Percentiles rank a stretch among this genome's conserved stretches.
Conservation (phyloP, 2,888 invertebrate species). For the Deilephila elpenor region DNA sequence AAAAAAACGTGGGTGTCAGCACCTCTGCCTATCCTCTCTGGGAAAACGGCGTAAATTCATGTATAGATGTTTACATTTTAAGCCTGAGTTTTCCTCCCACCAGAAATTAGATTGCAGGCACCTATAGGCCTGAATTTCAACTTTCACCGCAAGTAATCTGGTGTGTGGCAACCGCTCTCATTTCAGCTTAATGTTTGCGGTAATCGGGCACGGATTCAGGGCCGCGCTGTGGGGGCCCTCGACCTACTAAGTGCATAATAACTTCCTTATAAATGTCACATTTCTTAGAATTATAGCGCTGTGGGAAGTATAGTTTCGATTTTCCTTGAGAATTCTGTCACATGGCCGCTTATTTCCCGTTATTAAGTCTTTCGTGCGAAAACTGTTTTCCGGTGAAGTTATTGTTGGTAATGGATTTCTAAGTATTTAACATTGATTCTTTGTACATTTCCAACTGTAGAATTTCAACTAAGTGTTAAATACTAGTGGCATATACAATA, state of each 20-base stretch:
- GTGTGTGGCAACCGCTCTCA: constrained; percentile 17
- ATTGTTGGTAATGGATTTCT: not conserved
- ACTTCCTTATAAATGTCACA: not conserved
- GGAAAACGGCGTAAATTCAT: no score
- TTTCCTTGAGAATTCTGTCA: constrained; percentile 8
- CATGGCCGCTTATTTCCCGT: not conserved
- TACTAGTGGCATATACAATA: no score
- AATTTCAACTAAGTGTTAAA: no score
- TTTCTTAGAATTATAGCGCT: not conserved
- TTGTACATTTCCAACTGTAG: no score
- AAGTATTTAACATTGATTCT: not conserved
- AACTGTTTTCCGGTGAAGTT: not conserved
- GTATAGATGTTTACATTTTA: no score
- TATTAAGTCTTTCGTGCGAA: not conserved
- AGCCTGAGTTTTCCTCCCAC: no score
- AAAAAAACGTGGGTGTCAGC: no score
- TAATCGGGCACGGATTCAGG: constrained; percentile 10
- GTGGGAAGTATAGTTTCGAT: not conserved
- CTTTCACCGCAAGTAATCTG: constrained; percentile 4
- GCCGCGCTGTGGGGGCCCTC: not conserved
- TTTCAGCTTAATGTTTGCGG: constrained; percentile 20
- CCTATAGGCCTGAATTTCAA: not conserved
- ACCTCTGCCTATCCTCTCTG: no score
- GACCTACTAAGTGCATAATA: not conserved
- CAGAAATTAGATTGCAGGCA: not conserved